Percentiles rank a stretch among this genome's conserved stretches.
phyloP scores from a whole-genome alignment of 1,140 invertebrate species.

The Aphis craccivora region DNA sequence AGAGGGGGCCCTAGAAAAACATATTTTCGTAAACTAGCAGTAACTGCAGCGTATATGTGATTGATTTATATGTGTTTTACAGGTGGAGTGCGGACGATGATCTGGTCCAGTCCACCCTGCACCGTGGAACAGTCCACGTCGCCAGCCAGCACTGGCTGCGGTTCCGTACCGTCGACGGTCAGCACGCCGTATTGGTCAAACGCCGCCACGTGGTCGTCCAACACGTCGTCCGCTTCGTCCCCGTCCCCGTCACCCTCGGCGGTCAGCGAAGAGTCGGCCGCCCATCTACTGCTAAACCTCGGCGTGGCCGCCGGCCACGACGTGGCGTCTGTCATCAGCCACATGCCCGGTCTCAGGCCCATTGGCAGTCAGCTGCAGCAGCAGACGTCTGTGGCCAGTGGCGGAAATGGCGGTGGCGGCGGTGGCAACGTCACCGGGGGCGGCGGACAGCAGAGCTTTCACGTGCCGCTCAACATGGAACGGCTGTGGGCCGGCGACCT shows the following conservation, averaged over 20 bases:
- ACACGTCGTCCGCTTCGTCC: conserved; percentile 59
- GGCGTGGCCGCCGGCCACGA: conserved; percentile 83
- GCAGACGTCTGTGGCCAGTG: conserved; percentile 18
- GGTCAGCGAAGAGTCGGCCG: conserved; percentile 78
- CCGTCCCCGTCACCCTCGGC: conserved; percentile 60
- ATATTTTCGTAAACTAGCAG: no score
- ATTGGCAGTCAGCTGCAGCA: conserved; percentile 33
- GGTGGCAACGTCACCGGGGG: conserved; percentile 39
- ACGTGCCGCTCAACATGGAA: conserved; percentile 86
- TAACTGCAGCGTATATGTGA: no score
- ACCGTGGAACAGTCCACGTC: conserved; percentile 63
- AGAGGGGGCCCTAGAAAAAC: no score
- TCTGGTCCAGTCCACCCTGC: conserved; percentile 77
- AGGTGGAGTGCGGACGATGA: conserved; percentile 88
- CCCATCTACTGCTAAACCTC: conserved; percentile 81
- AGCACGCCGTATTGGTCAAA: conserved; percentile 66
- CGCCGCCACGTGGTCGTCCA: conserved; percentile 66
- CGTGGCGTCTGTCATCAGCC: conserved; percentile 78
- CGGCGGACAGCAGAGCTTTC: conserved; percentile 63
- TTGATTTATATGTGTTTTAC: background rate
- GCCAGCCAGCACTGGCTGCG: conserved; percentile 59
- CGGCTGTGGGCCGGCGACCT: conserved; percentile 86
- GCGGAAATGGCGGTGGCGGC: conserved; percentile 59
- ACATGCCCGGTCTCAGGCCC: conserved; percentile 55
- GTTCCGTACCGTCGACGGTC: conserved; percentile 62